Percentiles rank a stretch among this genome's conserved stretches.
These are phyloP conservation scores for Microcaecilia unicolor DNA, from an alignment of 2,797 vertebrate genomes.

Conservation along the genomic window DNA sequence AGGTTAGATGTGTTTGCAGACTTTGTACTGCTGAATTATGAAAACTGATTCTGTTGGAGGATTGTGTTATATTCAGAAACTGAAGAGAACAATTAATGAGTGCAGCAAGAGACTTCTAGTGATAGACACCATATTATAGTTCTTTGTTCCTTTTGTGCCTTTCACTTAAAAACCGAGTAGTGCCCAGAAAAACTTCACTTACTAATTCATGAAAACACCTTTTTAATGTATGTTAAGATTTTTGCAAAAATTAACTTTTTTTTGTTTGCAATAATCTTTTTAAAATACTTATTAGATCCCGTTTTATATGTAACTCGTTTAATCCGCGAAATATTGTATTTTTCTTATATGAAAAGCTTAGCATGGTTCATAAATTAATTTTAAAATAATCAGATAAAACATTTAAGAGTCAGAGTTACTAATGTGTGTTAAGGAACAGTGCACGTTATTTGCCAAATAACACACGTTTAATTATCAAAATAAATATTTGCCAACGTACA, in stretches of 20 bases:
- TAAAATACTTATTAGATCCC: conserved; percentile 22
- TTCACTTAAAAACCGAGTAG: conserved; percentile 30
- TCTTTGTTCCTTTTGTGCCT: conserved; percentile 39
- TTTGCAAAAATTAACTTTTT: conserved; percentile 29
- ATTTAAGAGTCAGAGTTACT: too few species aligned
- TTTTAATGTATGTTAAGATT: conserved; percentile 23
- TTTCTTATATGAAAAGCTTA: too few species aligned
- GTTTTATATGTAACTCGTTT: too few species aligned
- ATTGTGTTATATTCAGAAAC: conserved; percentile 64
- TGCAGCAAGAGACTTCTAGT: conserved; percentile 42
- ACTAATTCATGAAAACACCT: conserved; percentile 27
- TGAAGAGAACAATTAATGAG: conserved; percentile 66
- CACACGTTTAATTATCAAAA: too few species aligned
- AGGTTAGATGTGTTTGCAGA: conserved; percentile 71
- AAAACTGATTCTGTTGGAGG: conserved; percentile 66
- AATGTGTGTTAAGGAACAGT: too few species aligned
- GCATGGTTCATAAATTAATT: too few species aligned
- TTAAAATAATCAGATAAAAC: too few species aligned
- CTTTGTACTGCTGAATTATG: conserved; percentile 73
- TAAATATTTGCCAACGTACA: too few species aligned
- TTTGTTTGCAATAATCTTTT: conserved; percentile 19
- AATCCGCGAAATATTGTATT: conserved; percentile 20
- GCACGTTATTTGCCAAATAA: too few species aligned
- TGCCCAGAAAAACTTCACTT: conserved; percentile 13
- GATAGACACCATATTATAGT: conserved; percentile 25